Evolutionary conservation across 2,113 vertebrate genomes (phyloP), one percentile per base, ranked within the genome.

Genomic region (Zosterops pallidus): DNA sequence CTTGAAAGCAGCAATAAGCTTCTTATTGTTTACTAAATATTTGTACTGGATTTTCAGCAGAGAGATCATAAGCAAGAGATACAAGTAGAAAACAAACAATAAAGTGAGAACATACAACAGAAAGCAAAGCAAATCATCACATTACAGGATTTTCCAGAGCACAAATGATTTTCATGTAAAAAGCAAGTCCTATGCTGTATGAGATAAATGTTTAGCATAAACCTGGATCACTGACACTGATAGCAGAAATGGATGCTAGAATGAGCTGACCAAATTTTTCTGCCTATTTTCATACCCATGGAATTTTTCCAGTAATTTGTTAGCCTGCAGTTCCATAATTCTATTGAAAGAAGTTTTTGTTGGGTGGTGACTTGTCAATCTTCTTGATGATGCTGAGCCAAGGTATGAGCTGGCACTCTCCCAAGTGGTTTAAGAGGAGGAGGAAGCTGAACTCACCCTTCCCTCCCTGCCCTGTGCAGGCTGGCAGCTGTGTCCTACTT

Each of bases 181-280:
- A 95, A 80, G 41, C 80, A 81, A 95, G 35, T 79, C 71, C 69
- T 95, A 93, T 94, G 77, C 75, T 92, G 18, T 49, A 59, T 83
- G 89, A 95, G 95, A 97, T 96, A 97, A 96, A 76, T 5, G 4
- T 75, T 96, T 96, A 96, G 81, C 93, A 92, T 95, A 96, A 96
- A 92, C 0, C 22, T 90, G 71, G 71, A 90, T 89, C 69, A 35
- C 91, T 80, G 92, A 59, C 63, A 89, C 53, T 57, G 76, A 90
- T 60, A 95, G 29, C 33, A 79, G 94, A 86, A 91, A 86, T 70
- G 91, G 69, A 91, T 96, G 74, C 86, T 78, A 79, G 77, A 74
- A 79, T 19, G 52, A 83, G 64, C 65, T 70, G 83, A 83, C 70
- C 44, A 53, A 55, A 57, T 90, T 91, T 90, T 89, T 76, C 64